These are phyloP conservation scores for Leptodactylus fallax DNA, from an alignment of 2,797 vertebrate species.

Conservation along the genomic window DNA sequence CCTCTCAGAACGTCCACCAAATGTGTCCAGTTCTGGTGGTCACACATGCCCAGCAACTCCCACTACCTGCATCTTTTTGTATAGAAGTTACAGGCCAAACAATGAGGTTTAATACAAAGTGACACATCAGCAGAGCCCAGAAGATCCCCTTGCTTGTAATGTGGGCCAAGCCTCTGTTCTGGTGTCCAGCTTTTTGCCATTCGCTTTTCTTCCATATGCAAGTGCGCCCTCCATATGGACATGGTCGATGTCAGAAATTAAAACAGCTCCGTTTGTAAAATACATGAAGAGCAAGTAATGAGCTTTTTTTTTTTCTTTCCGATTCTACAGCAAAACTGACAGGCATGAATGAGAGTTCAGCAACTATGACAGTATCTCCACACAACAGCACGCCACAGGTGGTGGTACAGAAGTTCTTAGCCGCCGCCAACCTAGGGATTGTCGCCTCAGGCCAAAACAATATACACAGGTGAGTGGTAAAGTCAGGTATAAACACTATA, in stretches of 20 bases:
- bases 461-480: conserved; percentile 81
- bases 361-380: conserved; percentile 80
- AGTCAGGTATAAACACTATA: not conserved
- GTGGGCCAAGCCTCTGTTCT: no score
- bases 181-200: no score
- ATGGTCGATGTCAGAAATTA: not conserved
- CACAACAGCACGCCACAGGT: conserved; percentile 78
- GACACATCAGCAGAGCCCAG: no score
- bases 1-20: not conserved
- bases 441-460: conserved; percentile 84
- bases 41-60: no score
- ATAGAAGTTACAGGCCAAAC: no score
- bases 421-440: conserved; percentile 86
- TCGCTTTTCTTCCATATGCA: not conserved
- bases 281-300: not conserved
- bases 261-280: no score
- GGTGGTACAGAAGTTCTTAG: conserved; percentile 83
- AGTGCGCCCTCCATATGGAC: not conserved
- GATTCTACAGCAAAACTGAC: conserved; percentile 83
- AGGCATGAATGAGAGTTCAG: conserved; percentile 93
- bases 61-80: no score
- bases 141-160: no score
- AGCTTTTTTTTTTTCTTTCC: not conserved
- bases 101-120: no score
- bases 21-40: not conserved